Evolutionary conservation across 2,888 invertebrate genomes (phyloP).

Genomic region (Acrobasis consociella): DNA sequence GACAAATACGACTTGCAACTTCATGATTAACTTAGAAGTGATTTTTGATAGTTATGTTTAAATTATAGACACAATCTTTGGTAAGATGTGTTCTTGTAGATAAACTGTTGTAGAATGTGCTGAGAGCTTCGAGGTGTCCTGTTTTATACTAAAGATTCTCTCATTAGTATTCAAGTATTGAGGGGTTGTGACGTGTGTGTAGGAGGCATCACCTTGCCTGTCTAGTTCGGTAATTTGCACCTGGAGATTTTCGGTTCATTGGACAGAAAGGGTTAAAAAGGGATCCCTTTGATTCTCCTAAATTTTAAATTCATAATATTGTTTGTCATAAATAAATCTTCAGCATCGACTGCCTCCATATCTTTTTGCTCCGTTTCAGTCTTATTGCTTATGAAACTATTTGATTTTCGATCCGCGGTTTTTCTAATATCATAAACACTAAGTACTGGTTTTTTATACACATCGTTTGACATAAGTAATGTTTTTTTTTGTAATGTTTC

Average conservation of each 20-base stretch:
- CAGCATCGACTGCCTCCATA: too few species aligned
- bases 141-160: constrained; percentile 7
- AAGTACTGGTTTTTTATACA: too few species aligned
- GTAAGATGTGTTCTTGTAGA: not conserved
- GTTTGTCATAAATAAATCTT: too few species aligned
- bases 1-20: constrained; percentile 5
- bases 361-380: too few species aligned
- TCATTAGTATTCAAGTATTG: constrained; percentile 9
- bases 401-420: too few species aligned
- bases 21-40: not conserved
- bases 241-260: constrained; percentile 9
- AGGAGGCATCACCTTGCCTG: constrained; percentile 4
- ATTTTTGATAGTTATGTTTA: not conserved
- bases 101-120: not conserved
- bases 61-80: not conserved
- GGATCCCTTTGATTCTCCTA: too few species aligned
- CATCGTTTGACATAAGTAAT: too few species aligned
- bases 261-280: not conserved
- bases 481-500: too few species aligned
- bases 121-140: not conserved
- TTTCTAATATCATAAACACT: too few species aligned
- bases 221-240: constrained; percentile 1
- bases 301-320: too few species aligned
- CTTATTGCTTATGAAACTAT: too few species aligned
- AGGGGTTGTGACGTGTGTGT: constrained; percentile 1